Conservation (phyloP, 1,140 invertebrate genomes). For the Tetramorium alpestre region DNA sequence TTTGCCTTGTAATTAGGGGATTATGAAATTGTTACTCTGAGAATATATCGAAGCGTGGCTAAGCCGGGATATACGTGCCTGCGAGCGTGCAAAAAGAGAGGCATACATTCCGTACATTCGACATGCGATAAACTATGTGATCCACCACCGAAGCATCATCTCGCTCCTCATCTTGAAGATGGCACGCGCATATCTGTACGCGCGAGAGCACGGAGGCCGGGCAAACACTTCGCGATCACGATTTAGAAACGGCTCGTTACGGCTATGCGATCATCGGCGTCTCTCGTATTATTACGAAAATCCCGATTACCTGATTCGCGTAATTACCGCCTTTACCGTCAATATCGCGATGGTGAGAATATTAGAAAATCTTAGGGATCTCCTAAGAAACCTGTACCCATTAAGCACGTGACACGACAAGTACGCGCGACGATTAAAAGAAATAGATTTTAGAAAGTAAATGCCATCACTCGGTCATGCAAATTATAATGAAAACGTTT, state of each 20-base stretch:
- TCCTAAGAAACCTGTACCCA: neutral
- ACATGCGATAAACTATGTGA: slow-evolving; percentile 58
- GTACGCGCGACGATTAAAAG: slow-evolving; percentile 21
- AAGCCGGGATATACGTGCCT: slow-evolving; percentile 8
- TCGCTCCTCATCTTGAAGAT: neutral
- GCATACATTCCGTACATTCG: slow-evolving; percentile 47
- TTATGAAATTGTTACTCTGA: slow-evolving; percentile 54
- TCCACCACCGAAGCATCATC: slow-evolving; percentile 13
- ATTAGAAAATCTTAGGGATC: slow-evolving; percentile 48
- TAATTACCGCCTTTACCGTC: slow-evolving; percentile 32
- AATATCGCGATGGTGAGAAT: slow-evolving; percentile 46
- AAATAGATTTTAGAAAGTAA: slow-evolving; percentile 34
- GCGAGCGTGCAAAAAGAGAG: slow-evolving; percentile 52
- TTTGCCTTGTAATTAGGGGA: slow-evolving; percentile 59
- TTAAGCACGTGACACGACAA: neutral
- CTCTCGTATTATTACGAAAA: slow-evolving; percentile 50
- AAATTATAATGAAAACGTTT: slow-evolving; percentile 5
- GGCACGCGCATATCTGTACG: slow-evolving; percentile 31
- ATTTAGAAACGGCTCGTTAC: slow-evolving; percentile 55
- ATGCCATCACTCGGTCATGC: neutral
- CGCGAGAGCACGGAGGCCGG: slow-evolving; percentile 10
- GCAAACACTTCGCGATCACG: slow-evolving; percentile 20
- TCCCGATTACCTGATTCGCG: slow-evolving; percentile 35
- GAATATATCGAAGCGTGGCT: slow-evolving; percentile 48
- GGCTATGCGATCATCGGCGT: slow-evolving; percentile 28